These are phyloP conservation scores for Ectobius pallidus DNA, from an alignment of 2,888 invertebrate genomes.

Conservation along the genomic window DNA sequence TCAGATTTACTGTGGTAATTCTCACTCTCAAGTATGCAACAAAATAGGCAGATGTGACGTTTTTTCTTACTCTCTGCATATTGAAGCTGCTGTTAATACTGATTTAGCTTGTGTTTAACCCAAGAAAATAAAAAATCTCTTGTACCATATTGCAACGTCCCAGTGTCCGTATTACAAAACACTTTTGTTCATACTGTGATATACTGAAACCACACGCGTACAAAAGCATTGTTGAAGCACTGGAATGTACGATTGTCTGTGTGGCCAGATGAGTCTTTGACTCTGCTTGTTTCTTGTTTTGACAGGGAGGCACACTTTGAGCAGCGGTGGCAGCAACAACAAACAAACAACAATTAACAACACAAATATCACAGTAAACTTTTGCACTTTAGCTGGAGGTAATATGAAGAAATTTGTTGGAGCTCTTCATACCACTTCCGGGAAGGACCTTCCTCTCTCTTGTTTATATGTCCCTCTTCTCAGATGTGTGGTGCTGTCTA, in stretches of 20 bases:
- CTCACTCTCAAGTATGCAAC: too few relatives aligned
- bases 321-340: neutral
- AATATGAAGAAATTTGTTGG: constrained; percentile 2
- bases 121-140: neutral
- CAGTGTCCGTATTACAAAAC: neutral
- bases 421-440: constrained; percentile 21
- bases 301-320: constrained; percentile 4
- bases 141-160: constrained; percentile 14
- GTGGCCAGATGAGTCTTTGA: neutral
- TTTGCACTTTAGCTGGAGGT: constrained; percentile 31
- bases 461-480: constrained; percentile 14
- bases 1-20: too few relatives aligned
- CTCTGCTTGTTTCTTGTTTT: neutral
- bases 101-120: neutral
- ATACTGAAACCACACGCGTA: neutral
- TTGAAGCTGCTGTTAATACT: constrained; percentile 10
- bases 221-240: neutral
- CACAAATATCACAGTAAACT: constrained; percentile 42
- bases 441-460: constrained; percentile 7
- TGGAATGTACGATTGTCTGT: neutral
- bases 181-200: neutral
- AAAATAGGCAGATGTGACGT: too few relatives aligned
- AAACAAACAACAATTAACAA: constrained; percentile 32
- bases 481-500: neutral
- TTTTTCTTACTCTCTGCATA: neutral